Conservation (phyloP, 64 coral and sea anemone species). For the Astreopora myriophthalma region DNA sequence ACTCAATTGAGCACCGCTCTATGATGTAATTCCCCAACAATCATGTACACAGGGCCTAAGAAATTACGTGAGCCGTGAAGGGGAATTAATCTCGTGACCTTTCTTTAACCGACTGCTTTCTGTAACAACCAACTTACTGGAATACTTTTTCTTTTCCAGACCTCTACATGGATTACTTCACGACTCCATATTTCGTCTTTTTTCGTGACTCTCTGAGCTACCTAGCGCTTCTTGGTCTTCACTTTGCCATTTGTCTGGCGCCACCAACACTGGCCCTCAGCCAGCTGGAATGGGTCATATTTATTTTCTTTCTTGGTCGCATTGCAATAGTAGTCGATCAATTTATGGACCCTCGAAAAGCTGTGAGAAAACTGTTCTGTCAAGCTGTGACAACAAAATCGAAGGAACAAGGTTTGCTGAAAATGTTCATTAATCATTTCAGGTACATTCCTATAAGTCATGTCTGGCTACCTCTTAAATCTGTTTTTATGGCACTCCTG, state of each 20-base stretch:
- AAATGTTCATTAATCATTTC: too few relatives aligned
- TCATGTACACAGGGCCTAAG: too few relatives aligned
- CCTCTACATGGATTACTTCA: slow-evolving; percentile 5
- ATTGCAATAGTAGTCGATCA: not conserved
- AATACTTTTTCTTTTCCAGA: not conserved
- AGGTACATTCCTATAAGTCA: too few relatives aligned
- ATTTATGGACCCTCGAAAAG: not conserved
- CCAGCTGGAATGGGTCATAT: not conserved
- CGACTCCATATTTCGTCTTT: slow-evolving; percentile 46
- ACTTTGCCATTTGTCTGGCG: not conserved
- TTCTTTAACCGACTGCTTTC: too few relatives aligned
- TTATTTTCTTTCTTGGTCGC: slow-evolving; percentile 7
- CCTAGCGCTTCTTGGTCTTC: not conserved
- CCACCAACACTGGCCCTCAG: not conserved
- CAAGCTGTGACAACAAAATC: too few relatives aligned
- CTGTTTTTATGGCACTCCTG: too few relatives aligned
- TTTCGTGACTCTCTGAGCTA: slow-evolving; percentile 22
- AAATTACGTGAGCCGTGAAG: too few relatives aligned
- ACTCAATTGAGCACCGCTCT: too few relatives aligned
- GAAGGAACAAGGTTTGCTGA: too few relatives aligned
- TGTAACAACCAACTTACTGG: too few relatives aligned
- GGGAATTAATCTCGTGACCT: too few relatives aligned
- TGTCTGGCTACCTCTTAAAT: too few relatives aligned
- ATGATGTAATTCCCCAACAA: not conserved
- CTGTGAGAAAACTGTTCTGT: not conserved